phyloP scores from a whole-genome alignment of 2,888 invertebrate species.

The Sarcophaga rosellei region DNA sequence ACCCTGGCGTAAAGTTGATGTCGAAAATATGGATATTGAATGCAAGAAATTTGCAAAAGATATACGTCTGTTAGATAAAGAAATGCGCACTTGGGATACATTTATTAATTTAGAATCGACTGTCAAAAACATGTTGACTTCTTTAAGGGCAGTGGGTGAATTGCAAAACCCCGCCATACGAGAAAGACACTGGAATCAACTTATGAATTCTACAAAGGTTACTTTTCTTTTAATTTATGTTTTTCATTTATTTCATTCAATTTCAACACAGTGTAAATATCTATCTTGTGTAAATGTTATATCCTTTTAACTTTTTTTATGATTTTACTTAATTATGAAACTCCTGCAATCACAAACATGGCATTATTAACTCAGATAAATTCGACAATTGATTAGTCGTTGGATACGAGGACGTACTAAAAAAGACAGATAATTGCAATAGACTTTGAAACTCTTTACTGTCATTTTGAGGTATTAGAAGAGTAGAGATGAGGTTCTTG shows the following conservation, averaged over 20 bases:
- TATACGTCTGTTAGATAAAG: conserved; percentile 94
- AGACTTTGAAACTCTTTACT: no score
- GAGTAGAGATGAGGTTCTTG: no score
- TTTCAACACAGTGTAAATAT: conserved; percentile 46
- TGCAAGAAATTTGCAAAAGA: conserved; percentile 99
- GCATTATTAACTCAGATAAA: conserved; percentile 16
- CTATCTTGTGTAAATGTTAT: conserved; percentile 30
- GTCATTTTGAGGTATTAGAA: no score
- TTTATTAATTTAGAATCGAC: conserved; percentile 93
- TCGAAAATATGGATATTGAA: conserved; percentile 99
- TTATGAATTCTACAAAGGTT: conserved; percentile 98
- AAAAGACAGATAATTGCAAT: neutral
- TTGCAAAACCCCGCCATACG: conserved; percentile 97
- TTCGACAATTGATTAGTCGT: neutral
- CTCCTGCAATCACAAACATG: conserved; percentile 36
- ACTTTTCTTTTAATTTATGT: conserved; percentile 49
- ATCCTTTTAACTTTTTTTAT: conserved; percentile 6
- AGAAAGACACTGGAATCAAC: conserved; percentile 97
- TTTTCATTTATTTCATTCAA: conserved; percentile 7
- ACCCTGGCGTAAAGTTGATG: conserved; percentile 97
- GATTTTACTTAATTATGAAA: neutral
- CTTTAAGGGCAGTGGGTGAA: conserved; percentile 96
- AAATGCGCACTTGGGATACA: conserved; percentile 97
- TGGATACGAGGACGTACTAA: neutral
- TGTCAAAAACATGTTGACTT: conserved; percentile 98